These are phyloP conservation scores for Danionella cerebrum DNA, from an alignment of 2,113 vertebrate species.

Conservation along the genomic window DNA sequence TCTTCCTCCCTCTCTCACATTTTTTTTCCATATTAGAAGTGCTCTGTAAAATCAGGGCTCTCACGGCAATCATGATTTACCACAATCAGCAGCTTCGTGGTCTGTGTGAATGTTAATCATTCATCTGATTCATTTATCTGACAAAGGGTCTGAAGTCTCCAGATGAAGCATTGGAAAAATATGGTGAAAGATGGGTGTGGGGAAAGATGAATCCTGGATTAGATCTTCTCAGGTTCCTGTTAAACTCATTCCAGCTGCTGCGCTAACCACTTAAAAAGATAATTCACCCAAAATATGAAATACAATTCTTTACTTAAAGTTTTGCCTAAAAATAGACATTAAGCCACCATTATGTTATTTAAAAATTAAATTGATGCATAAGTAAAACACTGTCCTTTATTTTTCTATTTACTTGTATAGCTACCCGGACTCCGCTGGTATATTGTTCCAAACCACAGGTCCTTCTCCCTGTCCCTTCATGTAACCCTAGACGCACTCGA, in stretches of 20 bases:
- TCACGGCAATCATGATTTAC: constrained; percentile 14
- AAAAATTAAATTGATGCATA: too few relatives aligned
- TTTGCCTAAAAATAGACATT: neutral
- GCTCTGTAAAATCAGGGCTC: neutral
- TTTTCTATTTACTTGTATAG: too few relatives aligned
- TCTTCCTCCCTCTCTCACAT: neutral
- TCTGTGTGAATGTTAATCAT: neutral
- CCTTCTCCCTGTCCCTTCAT: too few relatives aligned
- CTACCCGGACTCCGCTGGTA: too few relatives aligned
- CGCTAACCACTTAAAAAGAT: neutral
- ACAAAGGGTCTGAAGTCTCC: neutral
- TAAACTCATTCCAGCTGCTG: constrained; percentile 2
- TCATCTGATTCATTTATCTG: neutral
- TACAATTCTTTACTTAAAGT: too few relatives aligned
- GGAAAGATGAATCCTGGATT: neutral
- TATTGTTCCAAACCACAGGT: too few relatives aligned
- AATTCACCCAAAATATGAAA: neutral
- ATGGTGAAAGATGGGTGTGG: neutral
- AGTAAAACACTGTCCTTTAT: too few relatives aligned
- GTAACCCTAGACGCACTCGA: too few relatives aligned
- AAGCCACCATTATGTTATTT: neutral
- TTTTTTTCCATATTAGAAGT: constrained; percentile 1
- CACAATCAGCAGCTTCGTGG: neutral
- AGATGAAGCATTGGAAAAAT: neutral
- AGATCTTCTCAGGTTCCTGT: neutral